Conservation (phyloP, 2,888 invertebrate genomes). For the Ephialtes manifestator region DNA sequence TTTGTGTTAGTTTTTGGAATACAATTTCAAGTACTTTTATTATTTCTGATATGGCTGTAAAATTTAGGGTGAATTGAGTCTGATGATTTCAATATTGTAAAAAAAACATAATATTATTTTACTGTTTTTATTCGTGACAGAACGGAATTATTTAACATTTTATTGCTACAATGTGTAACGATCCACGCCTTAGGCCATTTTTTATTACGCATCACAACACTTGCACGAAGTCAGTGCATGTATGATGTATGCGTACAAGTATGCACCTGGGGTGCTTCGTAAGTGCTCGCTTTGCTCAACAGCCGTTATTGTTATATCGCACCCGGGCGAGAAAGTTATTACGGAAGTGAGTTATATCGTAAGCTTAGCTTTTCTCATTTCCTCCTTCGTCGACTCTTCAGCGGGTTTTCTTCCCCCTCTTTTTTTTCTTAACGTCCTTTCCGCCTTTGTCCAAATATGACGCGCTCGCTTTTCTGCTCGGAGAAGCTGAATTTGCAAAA, state of each 20-base stretch:
- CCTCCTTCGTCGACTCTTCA: constrained; percentile 28
- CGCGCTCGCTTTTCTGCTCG: constrained; percentile 8
- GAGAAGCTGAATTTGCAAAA: constrained; percentile 17
- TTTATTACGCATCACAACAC: constrained; percentile 34
- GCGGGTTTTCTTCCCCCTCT: background rate
- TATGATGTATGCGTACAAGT: constrained; percentile 64
- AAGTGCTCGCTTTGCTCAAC: constrained; percentile 66
- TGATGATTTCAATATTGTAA: background rate
- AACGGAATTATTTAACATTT: background rate
- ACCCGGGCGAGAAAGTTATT: constrained; percentile 69
- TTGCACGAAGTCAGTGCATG: constrained; percentile 51
- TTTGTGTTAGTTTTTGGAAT: background rate
- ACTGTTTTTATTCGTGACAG: background rate
- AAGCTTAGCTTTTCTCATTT: constrained; percentile 63
- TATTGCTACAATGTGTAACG: background rate
- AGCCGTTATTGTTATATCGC: constrained; percentile 64
- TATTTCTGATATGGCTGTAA: background rate
- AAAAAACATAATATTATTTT: background rate
- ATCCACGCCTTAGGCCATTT: background rate
- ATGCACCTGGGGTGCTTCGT: constrained; percentile 54
- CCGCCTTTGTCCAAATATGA: constrained; percentile 1
- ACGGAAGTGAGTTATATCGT: constrained; percentile 71
- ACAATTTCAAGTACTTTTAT: background rate
- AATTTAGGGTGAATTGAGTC: background rate
- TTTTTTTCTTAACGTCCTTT: constrained; percentile 9